These are phyloP conservation scores for Terrapene triunguis DNA, from an alignment of 2,113 vertebrate species.

Conservation along the genomic window DNA sequence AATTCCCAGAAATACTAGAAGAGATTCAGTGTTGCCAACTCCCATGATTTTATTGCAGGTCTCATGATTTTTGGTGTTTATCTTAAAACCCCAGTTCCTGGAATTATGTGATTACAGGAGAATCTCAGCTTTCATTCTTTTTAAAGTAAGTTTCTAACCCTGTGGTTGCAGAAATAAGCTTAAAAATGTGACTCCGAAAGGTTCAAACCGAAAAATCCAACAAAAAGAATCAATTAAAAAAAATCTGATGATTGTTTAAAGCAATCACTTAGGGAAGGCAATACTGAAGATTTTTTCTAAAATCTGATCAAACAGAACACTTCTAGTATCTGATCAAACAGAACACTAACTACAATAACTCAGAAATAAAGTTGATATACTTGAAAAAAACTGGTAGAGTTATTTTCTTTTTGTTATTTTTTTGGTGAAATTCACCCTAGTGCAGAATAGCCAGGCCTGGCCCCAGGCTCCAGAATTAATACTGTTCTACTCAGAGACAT, in stretches of 20 bases:
- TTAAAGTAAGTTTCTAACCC: neutral
- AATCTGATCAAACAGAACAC: neutral
- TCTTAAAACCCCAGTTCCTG: neutral
- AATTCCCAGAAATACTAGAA: neutral
- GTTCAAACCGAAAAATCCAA: neutral
- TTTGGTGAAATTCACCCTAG: neutral
- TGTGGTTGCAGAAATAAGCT: neutral
- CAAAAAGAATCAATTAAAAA: neutral
- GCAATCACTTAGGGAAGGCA: neutral
- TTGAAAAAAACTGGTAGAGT: neutral
- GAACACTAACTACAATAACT: neutral
- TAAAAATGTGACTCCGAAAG: neutral
- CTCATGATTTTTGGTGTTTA: neutral
- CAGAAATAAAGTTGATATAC: neutral
- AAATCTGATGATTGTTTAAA: neutral
- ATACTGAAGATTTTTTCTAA: neutral
- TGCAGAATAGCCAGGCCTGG: neutral
- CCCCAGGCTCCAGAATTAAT: neutral
- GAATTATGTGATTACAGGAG: neutral
- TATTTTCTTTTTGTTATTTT: neutral
- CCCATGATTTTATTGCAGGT: neutral
- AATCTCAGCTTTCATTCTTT: neutral
- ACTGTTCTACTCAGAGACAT: neutral
- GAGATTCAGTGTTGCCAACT: neutral
- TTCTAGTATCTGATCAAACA: neutral